Conservation (phyloP, 2,888 invertebrate genomes). For the Erebia palarica region DNA sequence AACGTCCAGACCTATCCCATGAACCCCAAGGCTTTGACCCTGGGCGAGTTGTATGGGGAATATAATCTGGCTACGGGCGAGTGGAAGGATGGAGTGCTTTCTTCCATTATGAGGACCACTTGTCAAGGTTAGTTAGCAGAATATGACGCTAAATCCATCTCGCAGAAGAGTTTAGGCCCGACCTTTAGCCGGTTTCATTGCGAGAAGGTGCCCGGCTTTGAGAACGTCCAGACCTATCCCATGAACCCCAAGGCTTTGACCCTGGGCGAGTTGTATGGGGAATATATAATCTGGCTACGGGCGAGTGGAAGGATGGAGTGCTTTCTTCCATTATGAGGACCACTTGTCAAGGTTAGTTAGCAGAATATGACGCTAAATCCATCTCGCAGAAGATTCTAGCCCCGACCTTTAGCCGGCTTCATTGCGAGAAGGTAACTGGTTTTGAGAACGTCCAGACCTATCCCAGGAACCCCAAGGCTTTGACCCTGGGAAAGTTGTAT, state of each 20-base stretch:
- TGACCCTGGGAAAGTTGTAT: conserved; percentile 93
- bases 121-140: conserved; percentile 61
- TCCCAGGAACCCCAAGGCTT: conserved; percentile 93
- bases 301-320: conserved; percentile 95
- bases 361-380: conserved; percentile 88
- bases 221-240: conserved; percentile 84
- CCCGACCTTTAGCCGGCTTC: conserved; percentile 84
- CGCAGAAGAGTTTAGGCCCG: conserved; percentile 89
- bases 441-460: conserved; percentile 84
- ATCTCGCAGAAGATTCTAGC: conserved; percentile 91
- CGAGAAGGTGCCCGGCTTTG: conserved; percentile 82
- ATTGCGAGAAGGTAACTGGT: conserved; percentile 78
- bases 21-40: conserved; percentile 93
- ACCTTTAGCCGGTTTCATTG: conserved; percentile 84
- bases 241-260: conserved; percentile 95
- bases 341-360: conserved; percentile 84
- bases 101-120: conserved; percentile 88
- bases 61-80: conserved; percentile 95
- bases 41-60: conserved; percentile 95
- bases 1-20: conserved; percentile 85
- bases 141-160: conserved; percentile 92
- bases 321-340: conserved; percentile 90
- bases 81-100: conserved; percentile 93
- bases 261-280: conserved; percentile 94
- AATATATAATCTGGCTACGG: conserved; percentile 94